Evolutionary conservation across 37 sponge, comb jelly and placozoan genomes (phyloP), one percentile per base, ranked within the genome.

Genomic region (Petrosia ficiformis): DNA sequence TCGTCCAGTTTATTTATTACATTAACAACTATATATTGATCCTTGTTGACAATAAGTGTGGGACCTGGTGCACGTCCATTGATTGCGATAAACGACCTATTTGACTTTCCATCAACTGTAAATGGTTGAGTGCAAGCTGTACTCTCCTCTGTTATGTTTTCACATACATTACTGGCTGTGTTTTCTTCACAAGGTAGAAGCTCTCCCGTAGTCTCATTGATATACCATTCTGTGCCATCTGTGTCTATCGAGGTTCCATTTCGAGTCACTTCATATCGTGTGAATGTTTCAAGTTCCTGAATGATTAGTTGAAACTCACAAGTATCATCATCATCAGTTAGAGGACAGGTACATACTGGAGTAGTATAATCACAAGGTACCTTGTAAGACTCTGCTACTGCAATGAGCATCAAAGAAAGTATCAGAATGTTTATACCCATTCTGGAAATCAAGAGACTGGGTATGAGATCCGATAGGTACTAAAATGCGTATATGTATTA

Each of bases 1-100:
- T 57, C 78, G 11, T 39, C 69, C 3, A 93, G 82, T 1, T 77
- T 48, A 56, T 93, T 93, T 59, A 40, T 19, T 1, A 93, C 89
- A 57, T 65, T 65, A 0, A 81, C 78, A 3, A 63, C 48, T 10
- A 90, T 68, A 34, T 31, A 71, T 52, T 74, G 75, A 30, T 59
- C 66, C 31, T 84, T 76, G 14, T 44, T 28, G 1, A 84, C 85
- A 21, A 90, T 80, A 28, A 90, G 72, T 1, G 77, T 84, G 36
- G 90, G 90, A 21, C 85, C 85, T 0, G 90, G 90, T 1, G 84
- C 57, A 26, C 33, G 76, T 1, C 75, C 80, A 38, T 89, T 89
- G 16, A 89, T 38, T n/a, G 70, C 80, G 33, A 89, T 68, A 31
- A 84, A 65, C 42, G 77, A 44, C 39, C 84, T 87, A 44, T 60